phyloP scores from a whole-genome alignment of 1,140 invertebrate genomes.

The Sminthurinus signatus region DNA sequence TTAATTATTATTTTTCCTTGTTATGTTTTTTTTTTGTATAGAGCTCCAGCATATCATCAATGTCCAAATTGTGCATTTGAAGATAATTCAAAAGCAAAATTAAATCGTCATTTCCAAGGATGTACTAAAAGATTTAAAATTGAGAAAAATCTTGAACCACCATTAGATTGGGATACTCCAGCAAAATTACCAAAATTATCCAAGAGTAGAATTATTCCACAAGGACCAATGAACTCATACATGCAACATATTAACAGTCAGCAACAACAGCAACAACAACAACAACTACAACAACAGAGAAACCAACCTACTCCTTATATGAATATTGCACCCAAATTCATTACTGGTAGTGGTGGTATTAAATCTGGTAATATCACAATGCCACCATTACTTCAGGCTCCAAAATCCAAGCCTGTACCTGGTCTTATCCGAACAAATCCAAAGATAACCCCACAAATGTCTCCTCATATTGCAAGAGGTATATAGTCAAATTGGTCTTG shows the following conservation, averaged over 20 bases:
- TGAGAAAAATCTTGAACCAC: conserved; percentile 73
- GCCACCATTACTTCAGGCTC: conserved; percentile 36
- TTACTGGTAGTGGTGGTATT: too few relatives aligned
- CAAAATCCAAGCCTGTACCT: conserved; percentile 37
- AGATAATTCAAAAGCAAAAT: conserved; percentile 87
- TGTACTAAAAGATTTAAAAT: conserved; percentile 86
- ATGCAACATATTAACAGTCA: conserved; percentile 9
- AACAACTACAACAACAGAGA: background rate
- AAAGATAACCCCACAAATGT: conserved; percentile 8
- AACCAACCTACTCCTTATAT: conserved; percentile 5
- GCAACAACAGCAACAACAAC: conserved; percentile 6
- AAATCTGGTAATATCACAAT: conserved; percentile 20
- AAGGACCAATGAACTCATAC: conserved; percentile 19
- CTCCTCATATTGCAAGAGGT: conserved; percentile 33
- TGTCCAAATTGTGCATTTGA: conserved; percentile 92
- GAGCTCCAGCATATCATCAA: conserved; percentile 76
- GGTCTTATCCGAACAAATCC: conserved; percentile 39
- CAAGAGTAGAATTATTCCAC: conserved; percentile 48
- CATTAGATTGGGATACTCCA: conserved; percentile 82
- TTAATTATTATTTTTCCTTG: too few relatives aligned
- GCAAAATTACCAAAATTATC: conserved; percentile 77
- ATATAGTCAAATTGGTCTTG: too few relatives aligned
- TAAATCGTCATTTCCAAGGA: conserved; percentile 77
- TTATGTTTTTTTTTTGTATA: conserved; percentile 13
- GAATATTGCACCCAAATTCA: conserved; percentile 10